Evolutionary conservation across 2,888 invertebrate genomes (phyloP), one percentile per base, ranked within the genome.

Genomic region (Lydus trimaculatus): DNA sequence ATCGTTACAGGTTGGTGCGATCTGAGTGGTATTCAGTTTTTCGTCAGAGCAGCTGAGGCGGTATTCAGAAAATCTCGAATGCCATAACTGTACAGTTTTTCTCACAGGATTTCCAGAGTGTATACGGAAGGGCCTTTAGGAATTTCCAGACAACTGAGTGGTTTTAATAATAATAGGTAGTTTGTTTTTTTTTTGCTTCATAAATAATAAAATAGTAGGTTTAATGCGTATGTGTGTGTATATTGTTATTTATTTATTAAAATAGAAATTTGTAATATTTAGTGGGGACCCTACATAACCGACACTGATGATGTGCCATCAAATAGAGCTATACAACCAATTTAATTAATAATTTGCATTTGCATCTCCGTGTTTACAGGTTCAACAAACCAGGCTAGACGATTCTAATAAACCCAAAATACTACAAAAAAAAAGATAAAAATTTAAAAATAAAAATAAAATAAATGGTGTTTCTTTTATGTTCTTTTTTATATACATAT

Each of bases 381-480:
- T 79, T 77, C 79, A 72, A 72, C 78, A 78, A 76, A 76, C 76
- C 79, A 76, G 75, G 73, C 78, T 77, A 79, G 79, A 72, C 77
- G 78, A 67, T 79, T 76, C 77, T 78, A 79, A 79, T 76, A 75
- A 71, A 68, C 66, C 67, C 71, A 66, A 66, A 56, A 69, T 56
- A 56, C 56, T 13, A 28, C 56, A 28, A 13, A 23, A 58, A 43
- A 43, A 43, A 43, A 43, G 17, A 43, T 3, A 13, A n/a, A 60
- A 68, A 62, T 59, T n/a, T 39, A 43, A 17, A 5, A 59, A 62
- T 63, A 65, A 62, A 56, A 56, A 28, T 28, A 28, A 28, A 28
- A 28, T 28, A 28, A 66, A 69, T 48, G 69, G 69, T 66, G 66
- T 64, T 66, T 56, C 33, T 33, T 69, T 63, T 66, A 65, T 65